Evolutionary conservation across 2,888 invertebrate genomes (phyloP), one percentile per base, ranked within the genome.

Genomic region (Crepidodera aurea): DNA sequence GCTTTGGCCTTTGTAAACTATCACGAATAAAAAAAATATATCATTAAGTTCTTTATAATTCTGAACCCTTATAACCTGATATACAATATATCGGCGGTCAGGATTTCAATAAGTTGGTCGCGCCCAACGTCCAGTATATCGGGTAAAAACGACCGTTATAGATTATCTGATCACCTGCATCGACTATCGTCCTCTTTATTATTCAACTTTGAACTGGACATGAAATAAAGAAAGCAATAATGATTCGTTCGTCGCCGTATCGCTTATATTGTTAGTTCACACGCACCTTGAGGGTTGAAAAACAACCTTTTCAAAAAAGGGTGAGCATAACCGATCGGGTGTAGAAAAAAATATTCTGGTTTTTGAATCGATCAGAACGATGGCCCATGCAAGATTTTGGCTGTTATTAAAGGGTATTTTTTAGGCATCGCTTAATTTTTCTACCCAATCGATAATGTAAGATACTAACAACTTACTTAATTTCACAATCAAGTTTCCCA

Each of bases 81-180:
- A n/a, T n/a, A n/a, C n/a, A n/a, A n/a, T n/a, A n/a, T n/a, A n/a
- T n/a, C n/a, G n/a, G n/a, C n/a, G n/a, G n/a, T n/a, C n/a, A n/a
- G n/a, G 22, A 22, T 22, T 22, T 22, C 22, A 22, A 22, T 22
- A 22, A 22, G 2, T 22, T 22, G n/a, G n/a, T n/a, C n/a, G n/a
- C n/a, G n/a, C n/a, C 22, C 44, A 63, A 64, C 64, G 64, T 60
- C 60, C 64, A 53, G 32, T 34, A 34, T 4, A 34, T 34, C 34
- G 34, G 13, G 40, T 40, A 18, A 18, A 40, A 57, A 50, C 53
- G 65, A 62, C 68, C 68, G 68, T 68, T 68, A 68, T 68, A 68
- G 68, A 68, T 68, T 66, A 68, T 68, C 68, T 63, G 64, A 66
- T 68, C 68, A 68, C 65, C 68, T 68, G 68, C 68, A 58, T 34